Evolutionary conservation across 2,797 vertebrate genomes (phyloP).

Genomic region (Cyclopterus lumpus): DNA sequence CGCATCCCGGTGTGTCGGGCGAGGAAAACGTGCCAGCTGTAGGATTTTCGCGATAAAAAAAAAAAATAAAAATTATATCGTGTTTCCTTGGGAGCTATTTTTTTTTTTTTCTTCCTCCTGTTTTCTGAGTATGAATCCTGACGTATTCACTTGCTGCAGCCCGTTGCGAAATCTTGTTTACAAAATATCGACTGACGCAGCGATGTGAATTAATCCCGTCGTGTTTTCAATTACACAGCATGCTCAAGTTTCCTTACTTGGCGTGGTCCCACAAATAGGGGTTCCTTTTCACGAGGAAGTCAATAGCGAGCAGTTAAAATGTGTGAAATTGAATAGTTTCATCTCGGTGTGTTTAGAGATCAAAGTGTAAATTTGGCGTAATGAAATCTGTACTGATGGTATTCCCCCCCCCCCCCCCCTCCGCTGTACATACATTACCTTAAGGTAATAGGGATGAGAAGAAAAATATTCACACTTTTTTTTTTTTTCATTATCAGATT

Average conservation of each 20-base stretch:
- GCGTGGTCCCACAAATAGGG: conserved; percentile 61
- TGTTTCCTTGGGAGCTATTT: conserved; percentile 7
- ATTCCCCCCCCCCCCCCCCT: background rate
- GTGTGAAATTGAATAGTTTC: conserved; percentile 85
- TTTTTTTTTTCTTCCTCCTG: background rate
- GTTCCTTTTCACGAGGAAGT: conserved; percentile 75
- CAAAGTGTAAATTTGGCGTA: conserved; percentile 73
- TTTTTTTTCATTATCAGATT: conserved; percentile 64
- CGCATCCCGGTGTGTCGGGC: background rate
- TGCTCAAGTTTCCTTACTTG: conserved; percentile 56
- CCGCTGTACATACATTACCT: conserved; percentile 55
- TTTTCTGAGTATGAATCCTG: conserved; percentile 6
- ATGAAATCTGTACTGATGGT: conserved; percentile 58
- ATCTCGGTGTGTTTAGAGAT: conserved; percentile 79
- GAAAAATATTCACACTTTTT: conserved; percentile 54
- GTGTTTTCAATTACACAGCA: conserved; percentile 68
- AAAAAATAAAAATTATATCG: background rate
- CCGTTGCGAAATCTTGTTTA: conserved; percentile 56
- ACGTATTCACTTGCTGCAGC: conserved; percentile 34
- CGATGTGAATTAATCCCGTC: conserved; percentile 67
- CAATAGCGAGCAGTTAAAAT: conserved; percentile 69
- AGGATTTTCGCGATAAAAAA: background rate
- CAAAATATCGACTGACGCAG: conserved; percentile 48
- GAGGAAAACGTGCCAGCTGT: background rate
- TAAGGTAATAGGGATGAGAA: conserved; percentile 58